Evolutionary conservation across 2,797 vertebrate species (phyloP), one percentile per base, ranked within the genome.

Genomic region (Tangara arthus): DNA sequence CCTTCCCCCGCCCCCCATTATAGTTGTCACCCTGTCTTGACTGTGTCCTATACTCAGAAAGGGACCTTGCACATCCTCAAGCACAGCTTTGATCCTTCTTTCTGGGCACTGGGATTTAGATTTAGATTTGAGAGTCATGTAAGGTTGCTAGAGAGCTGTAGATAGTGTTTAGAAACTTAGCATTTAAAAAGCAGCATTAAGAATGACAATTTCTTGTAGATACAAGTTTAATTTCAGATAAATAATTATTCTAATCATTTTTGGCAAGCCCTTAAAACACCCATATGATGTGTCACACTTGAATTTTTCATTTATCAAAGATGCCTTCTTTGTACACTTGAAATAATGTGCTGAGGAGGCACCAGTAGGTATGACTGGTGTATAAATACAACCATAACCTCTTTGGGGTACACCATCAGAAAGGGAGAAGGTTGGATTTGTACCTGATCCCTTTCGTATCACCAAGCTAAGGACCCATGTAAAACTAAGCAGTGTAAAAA

Each of bases 1-100:
- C 39, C 26, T 53, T 78, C 12, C 22, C 16, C 11, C 27, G 24
- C 1, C 6, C 12, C 20, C 4, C 34, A 8, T 63, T 41, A 7
- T 20, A 15, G 18, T 17, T 83, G 68, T 90, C 23, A 52, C 23
- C n/a, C 34, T 93, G 37, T 34, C 42, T 46, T 60, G 32, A 34
- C 37, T 47, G 1, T 34, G 6, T 34, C 50, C 14, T 60, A 0
- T 0, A 0, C 27, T 50, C 59, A 59, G 34, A 76, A 73, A 28
- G 49, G 37, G 30, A 20, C 35, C 32, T 17, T 39, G 41, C 9
- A 37, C 34, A 15, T 66, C 28, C 59, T 41, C 7, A 42, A 63
- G 61, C 17, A 24, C 14, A 60, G 34, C 39, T 84, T 94, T 76
- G n/a, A 35, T 71, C n/a, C 46, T 68, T 68, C 65, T 72, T 75